Conservation (phyloP, 2,797 vertebrate genomes). For the Sciurus vulgaris region DNA sequence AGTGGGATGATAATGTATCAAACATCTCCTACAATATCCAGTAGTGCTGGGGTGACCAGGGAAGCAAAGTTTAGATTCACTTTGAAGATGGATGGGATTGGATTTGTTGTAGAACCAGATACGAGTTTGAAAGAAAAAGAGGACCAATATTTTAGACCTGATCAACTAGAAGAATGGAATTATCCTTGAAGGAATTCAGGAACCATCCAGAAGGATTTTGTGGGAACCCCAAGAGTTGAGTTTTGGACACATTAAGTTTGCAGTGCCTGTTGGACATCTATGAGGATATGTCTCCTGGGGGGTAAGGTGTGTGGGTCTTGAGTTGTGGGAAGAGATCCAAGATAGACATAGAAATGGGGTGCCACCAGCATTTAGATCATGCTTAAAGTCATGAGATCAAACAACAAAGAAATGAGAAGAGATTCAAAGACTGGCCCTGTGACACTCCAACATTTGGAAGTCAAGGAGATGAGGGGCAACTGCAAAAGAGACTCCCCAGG, state of each 20-base stretch:
- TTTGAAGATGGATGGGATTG: neutral
- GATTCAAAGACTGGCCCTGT: neutral
- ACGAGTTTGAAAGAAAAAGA: neutral
- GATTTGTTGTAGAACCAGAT: neutral
- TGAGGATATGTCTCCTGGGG: rapidly evolving
- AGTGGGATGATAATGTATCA: neutral
- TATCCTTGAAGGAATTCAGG: neutral
- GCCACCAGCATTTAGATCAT: neutral
- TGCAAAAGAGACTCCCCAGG: neutral
- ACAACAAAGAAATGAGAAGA: neutral
- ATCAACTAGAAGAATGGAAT: neutral
- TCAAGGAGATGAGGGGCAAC: neutral
- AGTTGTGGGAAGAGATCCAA: neutral
- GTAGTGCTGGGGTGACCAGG: neutral
- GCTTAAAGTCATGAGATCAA: neutral
- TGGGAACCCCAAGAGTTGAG: neutral
- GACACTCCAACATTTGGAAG: neutral
- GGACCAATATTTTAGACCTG: neutral
- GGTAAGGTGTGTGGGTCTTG: neutral
- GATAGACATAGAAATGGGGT: neutral
- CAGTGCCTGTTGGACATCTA: neutral
- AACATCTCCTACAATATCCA: neutral
- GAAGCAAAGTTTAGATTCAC: neutral
- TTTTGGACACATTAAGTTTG: neutral
- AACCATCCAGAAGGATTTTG: neutral